Conservation (phyloP, 2,888 invertebrate genomes). For the Copidosoma aretas region DNA sequence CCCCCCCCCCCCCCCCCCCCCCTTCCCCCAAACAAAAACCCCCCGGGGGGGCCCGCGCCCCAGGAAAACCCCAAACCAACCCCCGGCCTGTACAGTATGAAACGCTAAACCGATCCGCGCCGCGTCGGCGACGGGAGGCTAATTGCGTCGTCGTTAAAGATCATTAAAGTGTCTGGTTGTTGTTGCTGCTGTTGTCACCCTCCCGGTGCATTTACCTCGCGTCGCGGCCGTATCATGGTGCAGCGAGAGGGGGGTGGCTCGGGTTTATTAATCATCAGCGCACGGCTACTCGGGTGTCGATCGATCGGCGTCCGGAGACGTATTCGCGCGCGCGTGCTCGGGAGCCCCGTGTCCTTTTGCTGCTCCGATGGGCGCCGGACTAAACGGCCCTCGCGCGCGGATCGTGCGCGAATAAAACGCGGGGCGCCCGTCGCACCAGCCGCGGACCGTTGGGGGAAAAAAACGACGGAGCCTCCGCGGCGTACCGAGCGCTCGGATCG, state of each 20-base stretch:
- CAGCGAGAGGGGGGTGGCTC: background rate
- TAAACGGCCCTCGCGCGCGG: too few species aligned
- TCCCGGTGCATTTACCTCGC: background rate
- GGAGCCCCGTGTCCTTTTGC: too few species aligned
- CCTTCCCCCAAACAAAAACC: too few species aligned
- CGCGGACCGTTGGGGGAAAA: too few species aligned
- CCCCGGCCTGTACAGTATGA: constrained; percentile 37
- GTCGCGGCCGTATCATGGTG: background rate
- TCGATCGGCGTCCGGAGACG: too few species aligned
- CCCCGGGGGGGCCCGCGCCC: too few species aligned
- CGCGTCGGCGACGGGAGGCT: constrained; percentile 51
- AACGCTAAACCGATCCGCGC: constrained; percentile 53
- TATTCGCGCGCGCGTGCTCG: too few species aligned
- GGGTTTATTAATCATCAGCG: background rate
- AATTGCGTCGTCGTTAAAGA: constrained; percentile 59
- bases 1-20: too few species aligned
- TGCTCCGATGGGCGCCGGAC: too few species aligned
- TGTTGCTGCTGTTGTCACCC: constrained; percentile 7
- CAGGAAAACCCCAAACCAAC: too few species aligned
- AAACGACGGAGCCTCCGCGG: too few species aligned
- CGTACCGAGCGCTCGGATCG: too few species aligned
- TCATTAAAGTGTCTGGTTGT: constrained; percentile 61
- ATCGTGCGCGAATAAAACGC: background rate
- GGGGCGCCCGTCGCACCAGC: background rate
- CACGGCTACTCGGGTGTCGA: background rate